Conservation (phyloP, 2,797 vertebrate species). For the Oreochromis grahami region DNA sequence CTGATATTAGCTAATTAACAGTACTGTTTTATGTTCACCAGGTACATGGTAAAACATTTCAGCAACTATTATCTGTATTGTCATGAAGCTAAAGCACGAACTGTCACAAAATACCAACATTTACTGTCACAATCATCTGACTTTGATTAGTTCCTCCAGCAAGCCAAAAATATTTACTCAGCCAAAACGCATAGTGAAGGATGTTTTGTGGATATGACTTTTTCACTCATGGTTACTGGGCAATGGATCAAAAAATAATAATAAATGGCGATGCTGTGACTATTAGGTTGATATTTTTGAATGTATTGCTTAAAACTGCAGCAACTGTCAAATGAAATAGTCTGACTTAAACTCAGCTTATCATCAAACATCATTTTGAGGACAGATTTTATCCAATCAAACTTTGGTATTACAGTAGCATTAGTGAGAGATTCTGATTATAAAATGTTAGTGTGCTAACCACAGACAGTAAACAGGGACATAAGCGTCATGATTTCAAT, state of each 20-base stretch:
- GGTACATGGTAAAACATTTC: background rate
- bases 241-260: rapidly evolving
- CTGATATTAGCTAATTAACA: background rate
- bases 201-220: background rate
- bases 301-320: background rate
- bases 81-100: background rate
- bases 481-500: background rate
- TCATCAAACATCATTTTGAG: background rate
- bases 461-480: background rate
- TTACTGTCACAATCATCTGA: background rate
- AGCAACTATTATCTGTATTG: background rate
- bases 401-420: background rate
- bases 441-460: background rate
- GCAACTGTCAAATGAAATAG: background rate
- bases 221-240: background rate
- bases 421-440: background rate
- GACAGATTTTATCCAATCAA: background rate
- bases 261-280: background rate
- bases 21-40: background rate
- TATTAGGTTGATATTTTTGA: background rate
- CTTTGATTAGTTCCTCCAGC: background rate
- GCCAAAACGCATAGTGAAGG: background rate
- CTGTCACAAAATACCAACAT: background rate
- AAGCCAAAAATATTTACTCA: background rate
- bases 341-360: background rate